Percentiles rank a stretch among this genome's conserved stretches.
Conservation (phyloP, 2,797 vertebrate species). For the Argya squamiceps region DNA sequence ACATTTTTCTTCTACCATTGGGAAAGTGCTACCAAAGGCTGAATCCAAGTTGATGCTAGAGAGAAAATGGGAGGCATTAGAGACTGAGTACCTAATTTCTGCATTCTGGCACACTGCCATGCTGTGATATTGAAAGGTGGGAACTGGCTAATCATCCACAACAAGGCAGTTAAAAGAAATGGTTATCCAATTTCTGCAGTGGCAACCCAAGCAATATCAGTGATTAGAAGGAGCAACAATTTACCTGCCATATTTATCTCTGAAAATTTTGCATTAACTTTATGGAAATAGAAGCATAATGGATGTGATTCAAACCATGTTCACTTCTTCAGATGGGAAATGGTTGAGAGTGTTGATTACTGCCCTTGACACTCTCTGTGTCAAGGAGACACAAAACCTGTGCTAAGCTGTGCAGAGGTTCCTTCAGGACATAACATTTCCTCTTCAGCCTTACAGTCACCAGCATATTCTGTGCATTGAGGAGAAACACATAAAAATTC, state of each 20-base stretch:
- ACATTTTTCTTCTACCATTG: not conserved
- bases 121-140: not conserved
- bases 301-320: not conserved
- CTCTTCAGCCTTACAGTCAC: not conserved
- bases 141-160: not conserved
- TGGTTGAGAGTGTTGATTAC: rapidly evolving
- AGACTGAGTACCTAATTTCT: not conserved
- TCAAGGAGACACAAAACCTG: not conserved
- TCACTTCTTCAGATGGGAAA: not conserved
- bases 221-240: not conserved
- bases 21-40: not conserved
- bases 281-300: not conserved
- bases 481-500: not conserved
- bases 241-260: not conserved
- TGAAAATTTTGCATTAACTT: not conserved
- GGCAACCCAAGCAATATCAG: not conserved
- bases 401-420: not conserved
- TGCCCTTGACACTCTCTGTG: not conserved
- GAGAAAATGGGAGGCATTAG: not conserved
- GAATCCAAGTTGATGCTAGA: not conserved
- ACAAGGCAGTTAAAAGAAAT: not conserved
- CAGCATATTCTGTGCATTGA: not conserved
- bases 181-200: not conserved
- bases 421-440: not conserved
- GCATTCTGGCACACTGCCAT: not conserved